These are phyloP conservation scores for Ostrea denselamellosa DNA, from an alignment of 1,140 invertebrate species.

Conservation along the genomic window DNA sequence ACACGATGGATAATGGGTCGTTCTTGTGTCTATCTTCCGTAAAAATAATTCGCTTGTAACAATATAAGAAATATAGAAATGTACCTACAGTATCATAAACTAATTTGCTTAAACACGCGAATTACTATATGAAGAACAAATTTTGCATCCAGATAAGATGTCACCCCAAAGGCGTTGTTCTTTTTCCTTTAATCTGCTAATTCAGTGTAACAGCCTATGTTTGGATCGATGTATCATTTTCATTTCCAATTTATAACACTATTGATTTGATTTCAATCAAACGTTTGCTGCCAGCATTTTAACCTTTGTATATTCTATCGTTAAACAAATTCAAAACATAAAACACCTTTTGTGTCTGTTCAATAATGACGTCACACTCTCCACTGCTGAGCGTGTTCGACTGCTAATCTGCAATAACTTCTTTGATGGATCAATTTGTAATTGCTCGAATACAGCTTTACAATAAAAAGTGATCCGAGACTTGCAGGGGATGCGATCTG, in stretches of 20 bases:
- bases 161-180: background rate
- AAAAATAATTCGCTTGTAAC: too few species aligned
- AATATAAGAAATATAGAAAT: too few species aligned
- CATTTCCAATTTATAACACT: background rate
- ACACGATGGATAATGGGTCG: too few species aligned
- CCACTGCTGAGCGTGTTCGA: conserved; percentile 1
- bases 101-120: too few species aligned
- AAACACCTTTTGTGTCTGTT: conserved; percentile 31
- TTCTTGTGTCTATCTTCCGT: too few species aligned
- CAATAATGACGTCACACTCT: background rate
- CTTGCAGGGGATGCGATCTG: background rate
- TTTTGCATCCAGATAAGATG: background rate
- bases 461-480: background rate
- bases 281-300: background rate
- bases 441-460: conserved; percentile 7
- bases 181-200: background rate
- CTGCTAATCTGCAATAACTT: conserved; percentile 15
- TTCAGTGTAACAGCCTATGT: background rate
- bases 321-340: background rate
- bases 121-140: background rate
- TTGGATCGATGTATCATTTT: conserved; percentile 11
- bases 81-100: too few species aligned
- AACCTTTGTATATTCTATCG: background rate
- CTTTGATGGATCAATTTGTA: conserved; percentile 36
- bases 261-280: background rate